Evolutionary conservation across 2,797 vertebrate genomes (phyloP).

Genomic region (Parauchenoglanis ngamensis): DNA sequence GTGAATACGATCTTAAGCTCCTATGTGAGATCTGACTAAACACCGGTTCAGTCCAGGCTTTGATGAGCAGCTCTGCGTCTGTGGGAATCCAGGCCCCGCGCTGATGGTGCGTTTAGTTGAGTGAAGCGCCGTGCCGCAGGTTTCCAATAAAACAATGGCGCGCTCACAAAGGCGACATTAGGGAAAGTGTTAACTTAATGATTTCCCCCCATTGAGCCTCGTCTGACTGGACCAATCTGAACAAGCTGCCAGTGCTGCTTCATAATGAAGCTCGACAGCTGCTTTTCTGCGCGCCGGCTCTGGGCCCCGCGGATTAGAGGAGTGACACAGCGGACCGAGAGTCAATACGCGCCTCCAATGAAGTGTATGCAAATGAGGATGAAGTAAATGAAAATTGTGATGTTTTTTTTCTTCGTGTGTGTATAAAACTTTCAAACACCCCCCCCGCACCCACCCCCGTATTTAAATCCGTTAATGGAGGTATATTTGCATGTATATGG

Average conservation of each 20-base stretch:
- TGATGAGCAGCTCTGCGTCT: constrained; percentile 59
- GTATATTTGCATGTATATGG: constrained; percentile 80
- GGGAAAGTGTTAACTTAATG: constrained; percentile 94
- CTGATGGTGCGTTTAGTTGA: constrained; percentile 75
- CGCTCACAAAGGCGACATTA: constrained; percentile 86
- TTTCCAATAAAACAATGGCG: constrained; percentile 79
- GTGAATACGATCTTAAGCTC: neutral
- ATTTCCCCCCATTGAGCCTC: constrained; percentile 85
- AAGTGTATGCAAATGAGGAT: constrained; percentile 81
- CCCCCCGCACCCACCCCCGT: constrained; percentile 39
- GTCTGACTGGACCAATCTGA: constrained; percentile 85
- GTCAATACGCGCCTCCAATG: constrained; percentile 81
- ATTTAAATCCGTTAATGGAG: constrained; percentile 75
- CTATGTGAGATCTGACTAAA: neutral
- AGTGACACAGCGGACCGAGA: constrained; percentile 81
- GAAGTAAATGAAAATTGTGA: constrained; percentile 75
- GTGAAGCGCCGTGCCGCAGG: constrained; percentile 77
- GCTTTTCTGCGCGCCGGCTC: constrained; percentile 82
- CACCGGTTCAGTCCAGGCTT: neutral
- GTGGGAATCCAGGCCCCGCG: constrained; percentile 69
- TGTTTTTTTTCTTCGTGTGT: constrained; percentile 64
- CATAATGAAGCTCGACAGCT: constrained; percentile 87
- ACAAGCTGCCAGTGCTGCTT: constrained; percentile 80
- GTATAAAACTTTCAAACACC: constrained; percentile 58
- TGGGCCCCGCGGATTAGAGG: constrained; percentile 83